Conservation (phyloP, 2,797 vertebrate genomes). For the Vireo griseus region DNA sequence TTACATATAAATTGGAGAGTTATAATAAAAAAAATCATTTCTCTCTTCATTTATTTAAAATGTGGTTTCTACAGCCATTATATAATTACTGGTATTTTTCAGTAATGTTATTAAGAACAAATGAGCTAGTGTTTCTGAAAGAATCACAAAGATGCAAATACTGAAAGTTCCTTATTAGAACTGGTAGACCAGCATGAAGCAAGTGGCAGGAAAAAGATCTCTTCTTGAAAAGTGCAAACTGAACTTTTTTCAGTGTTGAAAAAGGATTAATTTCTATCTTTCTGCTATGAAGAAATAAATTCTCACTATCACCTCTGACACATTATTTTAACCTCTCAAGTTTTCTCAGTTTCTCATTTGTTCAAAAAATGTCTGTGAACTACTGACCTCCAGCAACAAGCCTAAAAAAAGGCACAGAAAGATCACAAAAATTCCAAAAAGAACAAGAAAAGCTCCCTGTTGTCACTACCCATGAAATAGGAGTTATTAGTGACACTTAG, state of each 20-base stretch:
- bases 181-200: constrained; percentile 46
- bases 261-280: constrained; percentile 44
- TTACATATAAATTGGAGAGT: constrained; percentile 81
- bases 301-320: not conserved
- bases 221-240: constrained; percentile 53
- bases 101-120: constrained; percentile 74
- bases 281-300: constrained; percentile 25
- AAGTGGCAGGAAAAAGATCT: constrained; percentile 18
- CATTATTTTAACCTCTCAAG: constrained; percentile 3
- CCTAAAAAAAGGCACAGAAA: not conserved
- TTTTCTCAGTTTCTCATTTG: constrained; percentile 1
- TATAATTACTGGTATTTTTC: constrained; percentile 82
- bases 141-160: constrained; percentile 66
- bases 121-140: constrained; percentile 68
- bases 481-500: not conserved
- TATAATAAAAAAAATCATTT: constrained; percentile 78
- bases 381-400: not conserved
- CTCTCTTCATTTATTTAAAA: constrained; percentile 80
- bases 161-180: constrained; percentile 69
- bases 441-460: not conserved
- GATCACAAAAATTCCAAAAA: not conserved
- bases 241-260: constrained; percentile 53
- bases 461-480: not conserved
- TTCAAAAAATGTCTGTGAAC: not conserved
- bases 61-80: constrained; percentile 77